Evolutionary conservation across 2,113 vertebrate species (phyloP), one percentile per base, ranked within the genome.

Genomic region (Thalassoma bifasciatum): DNA sequence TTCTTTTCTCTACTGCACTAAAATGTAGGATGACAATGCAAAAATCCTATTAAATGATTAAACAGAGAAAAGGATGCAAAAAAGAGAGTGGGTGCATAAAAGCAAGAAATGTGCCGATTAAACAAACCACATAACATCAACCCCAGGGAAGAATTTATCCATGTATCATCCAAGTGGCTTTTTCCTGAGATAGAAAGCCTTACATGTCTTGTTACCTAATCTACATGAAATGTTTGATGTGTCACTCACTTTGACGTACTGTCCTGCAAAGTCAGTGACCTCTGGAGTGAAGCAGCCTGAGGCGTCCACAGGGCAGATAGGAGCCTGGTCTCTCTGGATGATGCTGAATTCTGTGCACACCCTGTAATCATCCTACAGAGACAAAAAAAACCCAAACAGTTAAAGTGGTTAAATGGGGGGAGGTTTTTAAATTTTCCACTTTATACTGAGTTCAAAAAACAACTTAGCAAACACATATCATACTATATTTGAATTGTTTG

Each of bases 231-330:
- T 94, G 57, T 52, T 63, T 76, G 64, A 67, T 37, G 83, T 87
- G 85, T 86, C 86, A 91, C 90, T 83, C 63, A 99, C 98, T 97
- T 99, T 99, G 87, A 99, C 97, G 54, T 99, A 98, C 73, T 99
- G 97, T 84, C 98, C 98, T n/a, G 77, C 88, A 69, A 99, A 99
- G 88, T 98, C 95, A 16, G 95, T 81, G 88, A 99, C 98, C 88
- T 99, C 98, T 10, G 94, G 83, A 57, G 97, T 98, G 92, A 99
- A 99, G 89, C 96, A 95, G 76, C 98, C 98, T 0, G 96, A 97
- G 1, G 96, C 93, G 77, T 99, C 96, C 62, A 99, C 98, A 14
- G 98, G 98, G 83, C 98, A 99, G 90, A 99, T 85, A 0, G 97
- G 98, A 22, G 89, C 69, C n/a, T 96, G 96, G 88, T 99, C 98